These are phyloP conservation scores for Zoanthus gigantus DNA, from an alignment of 92 coral and sea anemone genomes.

Conservation along the genomic window DNA sequence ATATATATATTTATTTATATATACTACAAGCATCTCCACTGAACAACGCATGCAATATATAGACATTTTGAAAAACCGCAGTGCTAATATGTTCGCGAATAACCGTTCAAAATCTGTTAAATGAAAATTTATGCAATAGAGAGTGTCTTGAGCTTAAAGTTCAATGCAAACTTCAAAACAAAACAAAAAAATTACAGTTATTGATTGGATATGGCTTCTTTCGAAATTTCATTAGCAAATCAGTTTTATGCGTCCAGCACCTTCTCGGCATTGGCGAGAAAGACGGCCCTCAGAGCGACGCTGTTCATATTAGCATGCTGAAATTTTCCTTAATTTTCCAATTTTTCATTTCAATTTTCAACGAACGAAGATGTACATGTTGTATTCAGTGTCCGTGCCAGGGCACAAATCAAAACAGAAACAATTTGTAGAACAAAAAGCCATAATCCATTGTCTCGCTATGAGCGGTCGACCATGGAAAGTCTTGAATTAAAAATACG, in stretches of 20 bases:
- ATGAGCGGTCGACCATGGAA: constrained; percentile 48
- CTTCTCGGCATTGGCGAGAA: constrained; percentile 9
- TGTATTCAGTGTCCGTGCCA: constrained; percentile 23
- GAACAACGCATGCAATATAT: not conserved
- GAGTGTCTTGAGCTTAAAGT: constrained; percentile 8
- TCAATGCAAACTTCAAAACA: not conserved
- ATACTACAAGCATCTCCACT: too few species aligned
- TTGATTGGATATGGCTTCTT: constrained; percentile 27
- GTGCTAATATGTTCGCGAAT: not conserved
- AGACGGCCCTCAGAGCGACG: constrained; percentile 10
- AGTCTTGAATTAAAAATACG: constrained; percentile 24
- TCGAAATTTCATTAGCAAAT: not conserved
- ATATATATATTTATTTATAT: too few species aligned
- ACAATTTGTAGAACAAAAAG: constrained; percentile 19
- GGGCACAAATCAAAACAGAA: constrained; percentile 37
- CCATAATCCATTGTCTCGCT: constrained; percentile 39
- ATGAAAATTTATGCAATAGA: constrained; percentile 9
- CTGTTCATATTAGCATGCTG: constrained; percentile 22
- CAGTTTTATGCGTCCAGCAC: not conserved
- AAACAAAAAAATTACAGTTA: constrained; percentile 18
- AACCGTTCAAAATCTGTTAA: not conserved
- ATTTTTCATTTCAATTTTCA: not conserved
- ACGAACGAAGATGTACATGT: not conserved
- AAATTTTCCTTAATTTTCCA: not conserved
- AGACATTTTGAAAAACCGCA: not conserved